Evolutionary conservation across 2,888 invertebrate species (phyloP), one percentile per base, ranked within the genome.

Genomic region (Branchellion lobata): DNA sequence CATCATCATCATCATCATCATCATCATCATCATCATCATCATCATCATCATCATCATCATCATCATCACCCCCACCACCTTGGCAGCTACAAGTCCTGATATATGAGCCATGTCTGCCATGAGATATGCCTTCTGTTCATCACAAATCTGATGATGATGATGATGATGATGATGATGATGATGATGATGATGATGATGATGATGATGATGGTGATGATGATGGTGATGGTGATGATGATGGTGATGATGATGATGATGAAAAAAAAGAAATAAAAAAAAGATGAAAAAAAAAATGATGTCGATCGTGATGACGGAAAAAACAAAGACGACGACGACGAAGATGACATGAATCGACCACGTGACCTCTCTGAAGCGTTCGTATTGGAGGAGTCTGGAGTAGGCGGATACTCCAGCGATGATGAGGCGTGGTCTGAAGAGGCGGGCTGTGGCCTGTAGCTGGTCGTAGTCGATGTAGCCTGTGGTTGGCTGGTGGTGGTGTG

Each of bases 101-200:
- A 97, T 91, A 87, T 97, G 96, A 0, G 96, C 94, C 96, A 98
- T 98, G 87, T 98, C 97, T 24, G 94, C 92, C 90, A 97, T 91
- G 76, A 98, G 88, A 85, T 93, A 93, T 0, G 96, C 93, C 51
- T 93, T 94, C 83, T 92, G 92, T 81, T 93, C 88, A 84, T 95
- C 91, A 51, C 82, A 83, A 14, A 84, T 82, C 83, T 83, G 71
- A 34, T 24, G 8, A 14, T 14, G 8, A 69, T 29, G 71, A 69
- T 33, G 27, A 51, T 36, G 31, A 69, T n/a, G 31, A 79, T 71
- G 79, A 47, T 71, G 69, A 79, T 71, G 79, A 71, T 79, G 79
- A 47, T 36, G 71, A 71, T 72, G 53, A 71, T 72, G 79, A 71
- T 71, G 79, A 72, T 79, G 78, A 71, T 78, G 69, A 40, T 71